A percentile compares a stretch with the other conserved stretches of the same genome.
Evolutionary conservation across 2,797 vertebrate species (phyloP).

Genomic region (Chromobotia macracanthus): DNA sequence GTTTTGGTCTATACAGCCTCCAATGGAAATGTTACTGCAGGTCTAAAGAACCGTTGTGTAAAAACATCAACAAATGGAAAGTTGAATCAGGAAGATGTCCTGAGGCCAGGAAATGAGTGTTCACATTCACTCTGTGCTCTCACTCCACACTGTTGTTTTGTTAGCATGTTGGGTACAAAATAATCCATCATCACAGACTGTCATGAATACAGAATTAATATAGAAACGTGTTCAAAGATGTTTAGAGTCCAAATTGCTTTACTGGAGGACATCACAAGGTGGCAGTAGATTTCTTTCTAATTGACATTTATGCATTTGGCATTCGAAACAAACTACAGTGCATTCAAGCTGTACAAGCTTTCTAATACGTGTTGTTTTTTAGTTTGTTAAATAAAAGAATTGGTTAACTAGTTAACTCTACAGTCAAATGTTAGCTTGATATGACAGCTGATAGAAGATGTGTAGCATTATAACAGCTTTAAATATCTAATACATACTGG

Average conservation of each 20-base stretch:
- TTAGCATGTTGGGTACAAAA: not conserved
- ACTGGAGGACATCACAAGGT: conserved; percentile 27
- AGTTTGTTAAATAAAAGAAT: too few species aligned
- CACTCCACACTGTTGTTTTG: not conserved
- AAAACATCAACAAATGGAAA: conserved; percentile 60
- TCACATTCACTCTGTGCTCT: conserved; percentile 25
- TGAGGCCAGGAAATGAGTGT: conserved; percentile 56
- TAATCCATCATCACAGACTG: not conserved
- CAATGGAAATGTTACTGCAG: conserved; percentile 29
- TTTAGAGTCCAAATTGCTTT: not conserved
- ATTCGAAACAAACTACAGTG: not conserved
- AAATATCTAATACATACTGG: not conserved
- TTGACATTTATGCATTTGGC: not conserved
- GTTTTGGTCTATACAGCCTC: not conserved
- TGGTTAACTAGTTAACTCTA: not conserved
- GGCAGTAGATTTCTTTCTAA: conserved; percentile 17
- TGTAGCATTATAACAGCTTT: not conserved
- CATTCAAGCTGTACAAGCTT: not conserved
- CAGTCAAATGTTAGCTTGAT: not conserved
- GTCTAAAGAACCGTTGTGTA: conserved; percentile 52
- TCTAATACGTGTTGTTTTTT: too few species aligned
- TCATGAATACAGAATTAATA: not conserved
- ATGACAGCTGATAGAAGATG: not conserved
- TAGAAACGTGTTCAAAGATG: not conserved
- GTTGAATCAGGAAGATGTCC: conserved; percentile 46